Evolutionary conservation across 2,888 invertebrate genomes (phyloP), one percentile per base, ranked within the genome.

Genomic region (Phaonia tiefii): DNA sequence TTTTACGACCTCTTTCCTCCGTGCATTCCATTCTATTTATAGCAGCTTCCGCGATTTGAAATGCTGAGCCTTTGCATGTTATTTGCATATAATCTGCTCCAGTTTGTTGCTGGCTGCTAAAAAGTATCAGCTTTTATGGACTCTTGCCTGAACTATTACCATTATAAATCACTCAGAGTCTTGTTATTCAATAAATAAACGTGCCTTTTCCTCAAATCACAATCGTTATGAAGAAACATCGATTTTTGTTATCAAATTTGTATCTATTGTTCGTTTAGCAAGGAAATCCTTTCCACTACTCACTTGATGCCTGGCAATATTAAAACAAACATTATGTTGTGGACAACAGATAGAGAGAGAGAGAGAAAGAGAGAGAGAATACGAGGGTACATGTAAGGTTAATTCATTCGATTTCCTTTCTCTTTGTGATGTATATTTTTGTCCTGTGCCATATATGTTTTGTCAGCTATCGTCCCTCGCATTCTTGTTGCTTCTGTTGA

Each of bases 261-360:
- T 54, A 13, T 4, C 54, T 13, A 54, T 54, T 54, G 54, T 54
- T 54, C 25, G 54, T 54, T 54, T 22, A 13, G 44, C 13, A 44
- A 13, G 54, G 54, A 54, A 49, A 49, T 22, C 54, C 54, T 25
- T 54, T 44, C 11, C 44, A 8, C 10, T 37, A 7, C n/a, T 44
- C 31, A 31, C 31, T 31, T 31, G 4, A 31, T 3, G 3, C 31
- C 3, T 5, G 31, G 31, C 31, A 8, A 31, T 8, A 31, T 5
- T 31, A 8, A 8, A 3, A 5, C 31, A 5, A 31, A 31, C n/a
- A n/a, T n/a, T 31, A 31, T 31, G 31, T 5, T 31, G 31, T 31
- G 31, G n/a, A n/a, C n/a, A n/a, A n/a, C n/a, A n/a, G n/a, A n/a
- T n/a, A n/a, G n/a, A n/a, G n/a, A n/a, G n/a, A n/a, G n/a, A n/a